Percentiles rank a stretch among this genome's conserved stretches.
phyloP scores from a whole-genome alignment of 2,888 invertebrate genomes.

The Coelinius sp. region DNA sequence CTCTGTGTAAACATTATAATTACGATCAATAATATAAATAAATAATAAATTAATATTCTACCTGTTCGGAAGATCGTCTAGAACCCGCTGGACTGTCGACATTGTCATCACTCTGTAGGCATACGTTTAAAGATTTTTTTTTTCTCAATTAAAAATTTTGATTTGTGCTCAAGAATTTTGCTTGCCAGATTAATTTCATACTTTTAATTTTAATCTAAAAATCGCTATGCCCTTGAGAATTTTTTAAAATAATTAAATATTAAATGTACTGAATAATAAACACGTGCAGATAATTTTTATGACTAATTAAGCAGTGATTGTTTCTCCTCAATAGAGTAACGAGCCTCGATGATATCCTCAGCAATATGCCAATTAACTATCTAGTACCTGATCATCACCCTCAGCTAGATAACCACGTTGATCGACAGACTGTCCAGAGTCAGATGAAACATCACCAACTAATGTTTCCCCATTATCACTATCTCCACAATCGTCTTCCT shows the following conservation, averaged over 20 bases:
- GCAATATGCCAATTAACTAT: constrained; percentile 27
- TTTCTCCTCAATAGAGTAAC: not conserved
- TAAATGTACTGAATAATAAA: not conserved
- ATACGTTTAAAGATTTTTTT: constrained; percentile 65
- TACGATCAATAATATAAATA: not conserved
- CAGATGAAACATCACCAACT: constrained; percentile 60
- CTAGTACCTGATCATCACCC: constrained; percentile 66
- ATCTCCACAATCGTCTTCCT: constrained; percentile 70
- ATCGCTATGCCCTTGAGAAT: constrained; percentile 14
- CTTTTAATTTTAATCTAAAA: constrained; percentile 2
- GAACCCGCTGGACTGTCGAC: constrained; percentile 74
- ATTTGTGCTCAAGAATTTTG: not conserved
- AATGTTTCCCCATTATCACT: constrained; percentile 61
- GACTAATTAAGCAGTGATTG: not conserved
- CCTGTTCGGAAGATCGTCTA: constrained; percentile 68
- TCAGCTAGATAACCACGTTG: constrained; percentile 65
- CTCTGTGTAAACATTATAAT: constrained; percentile 1
- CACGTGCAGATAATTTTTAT: not conserved
- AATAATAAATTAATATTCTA: constrained; percentile 42
- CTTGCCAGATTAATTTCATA: not conserved
- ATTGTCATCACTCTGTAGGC: constrained; percentile 76
- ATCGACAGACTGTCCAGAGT: constrained; percentile 63
- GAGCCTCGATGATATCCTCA: constrained; percentile 21
- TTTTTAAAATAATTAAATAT: too few species aligned
- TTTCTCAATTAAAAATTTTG: constrained; percentile 53